Evolutionary conservation across 2,113 vertebrate genomes (phyloP).

Genomic region (Salvator merianae): DNA sequence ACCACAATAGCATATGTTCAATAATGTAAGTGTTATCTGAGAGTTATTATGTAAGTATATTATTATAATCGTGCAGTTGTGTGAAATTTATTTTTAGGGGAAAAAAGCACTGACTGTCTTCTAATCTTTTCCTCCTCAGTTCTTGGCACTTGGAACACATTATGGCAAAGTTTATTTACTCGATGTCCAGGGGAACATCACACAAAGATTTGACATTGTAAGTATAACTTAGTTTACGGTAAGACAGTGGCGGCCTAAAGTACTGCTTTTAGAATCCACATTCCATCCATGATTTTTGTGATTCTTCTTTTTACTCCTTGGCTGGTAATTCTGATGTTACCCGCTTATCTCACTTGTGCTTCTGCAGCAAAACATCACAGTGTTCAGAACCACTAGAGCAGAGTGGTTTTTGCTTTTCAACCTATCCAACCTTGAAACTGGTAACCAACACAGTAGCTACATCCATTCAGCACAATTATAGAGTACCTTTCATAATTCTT

Average conservation of each 20-base stretch:
- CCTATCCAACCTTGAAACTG: background rate
- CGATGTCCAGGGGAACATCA: conserved; percentile 95
- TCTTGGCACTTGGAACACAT: conserved; percentile 95
- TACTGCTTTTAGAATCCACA: rapidly evolving
- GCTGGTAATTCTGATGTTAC: background rate
- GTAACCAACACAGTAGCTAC: background rate
- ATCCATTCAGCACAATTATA: too few species aligned
- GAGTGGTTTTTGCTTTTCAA: background rate
- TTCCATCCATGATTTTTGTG: background rate
- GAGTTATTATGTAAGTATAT: background rate
- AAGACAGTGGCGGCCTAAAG: conserved; percentile 5
- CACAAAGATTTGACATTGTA: conserved; percentile 97
- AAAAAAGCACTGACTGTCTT: conserved; percentile 39
- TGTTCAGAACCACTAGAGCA: background rate
- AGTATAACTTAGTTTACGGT: conserved; percentile 73
- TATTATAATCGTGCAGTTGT: conserved; percentile 25
- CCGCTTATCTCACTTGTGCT: background rate
- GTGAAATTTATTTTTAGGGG: conserved; percentile 16
- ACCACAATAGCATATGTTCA: conserved; percentile 20
- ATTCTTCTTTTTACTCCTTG: background rate
- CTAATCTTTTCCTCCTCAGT: conserved; percentile 75
- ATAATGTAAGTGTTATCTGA: conserved; percentile 43
- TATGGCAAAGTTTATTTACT: conserved; percentile 96
- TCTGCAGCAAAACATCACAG: background rate
- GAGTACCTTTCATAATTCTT: background rate